Conservation (phyloP, 2,797 vertebrate genomes). For the Perodicticus potto region DNA sequence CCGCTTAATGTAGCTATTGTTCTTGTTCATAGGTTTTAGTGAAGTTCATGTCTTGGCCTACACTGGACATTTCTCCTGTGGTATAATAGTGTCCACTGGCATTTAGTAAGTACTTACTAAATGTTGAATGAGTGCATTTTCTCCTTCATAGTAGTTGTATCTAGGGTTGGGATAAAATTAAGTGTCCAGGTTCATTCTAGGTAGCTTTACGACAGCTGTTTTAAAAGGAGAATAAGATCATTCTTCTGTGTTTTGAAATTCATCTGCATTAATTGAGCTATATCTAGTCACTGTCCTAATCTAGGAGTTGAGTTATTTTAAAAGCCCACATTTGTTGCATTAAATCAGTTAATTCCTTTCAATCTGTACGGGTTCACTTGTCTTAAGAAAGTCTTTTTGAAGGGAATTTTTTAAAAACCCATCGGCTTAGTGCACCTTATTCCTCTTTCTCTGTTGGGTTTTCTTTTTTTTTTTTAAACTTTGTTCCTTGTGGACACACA, state of each 20-base stretch:
- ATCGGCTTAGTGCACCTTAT: slow-evolving; percentile 34
- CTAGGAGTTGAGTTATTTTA: neutral
- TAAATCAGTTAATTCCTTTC: slow-evolving; percentile 46
- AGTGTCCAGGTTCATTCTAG: slow-evolving; percentile 37
- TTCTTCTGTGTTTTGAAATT: slow-evolving; percentile 72
- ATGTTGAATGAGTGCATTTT: neutral
- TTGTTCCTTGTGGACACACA: slow-evolving; percentile 56
- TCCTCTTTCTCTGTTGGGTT: neutral
- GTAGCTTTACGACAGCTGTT: slow-evolving; percentile 25
- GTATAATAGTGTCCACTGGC: neutral
- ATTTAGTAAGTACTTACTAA: neutral
- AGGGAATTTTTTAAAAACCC: slow-evolving; percentile 59
- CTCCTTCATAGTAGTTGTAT: neutral
- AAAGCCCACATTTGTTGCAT: slow-evolving; percentile 15
- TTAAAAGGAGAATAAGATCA: slow-evolving; percentile 21
- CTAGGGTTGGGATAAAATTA: slow-evolving; percentile 46
- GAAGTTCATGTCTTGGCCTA: neutral
- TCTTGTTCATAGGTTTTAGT: slow-evolving; percentile 19
- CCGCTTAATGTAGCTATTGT: neutral
- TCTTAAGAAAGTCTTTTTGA: slow-evolving; percentile 63
- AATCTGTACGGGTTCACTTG: slow-evolving; percentile 57
- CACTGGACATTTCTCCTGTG: neutral
- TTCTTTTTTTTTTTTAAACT: neutral
- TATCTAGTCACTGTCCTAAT: slow-evolving; percentile 28
- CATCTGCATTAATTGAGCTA: slow-evolving; percentile 36